Conservation (phyloP, 1,140 invertebrate genomes). For the Acyrthosiphon pisum region DNA sequence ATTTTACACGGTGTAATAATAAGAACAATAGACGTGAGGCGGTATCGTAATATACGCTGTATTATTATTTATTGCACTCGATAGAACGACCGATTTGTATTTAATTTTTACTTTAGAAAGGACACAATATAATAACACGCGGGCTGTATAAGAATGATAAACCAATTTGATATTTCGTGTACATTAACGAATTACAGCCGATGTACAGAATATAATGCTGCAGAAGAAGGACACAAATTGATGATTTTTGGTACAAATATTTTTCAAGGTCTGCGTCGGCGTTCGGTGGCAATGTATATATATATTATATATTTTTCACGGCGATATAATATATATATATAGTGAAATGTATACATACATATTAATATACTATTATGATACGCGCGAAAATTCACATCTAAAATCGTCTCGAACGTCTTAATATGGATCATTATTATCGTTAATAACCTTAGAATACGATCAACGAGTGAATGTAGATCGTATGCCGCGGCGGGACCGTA, state of each 20-base stretch:
- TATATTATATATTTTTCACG: not conserved
- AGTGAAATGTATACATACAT: not conserved
- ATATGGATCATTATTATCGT: not conserved
- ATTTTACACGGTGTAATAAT: constrained; percentile 17
- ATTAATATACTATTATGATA: not conserved
- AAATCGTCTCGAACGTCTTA: not conserved
- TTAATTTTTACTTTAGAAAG: constrained; percentile 37
- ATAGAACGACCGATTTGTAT: not conserved
- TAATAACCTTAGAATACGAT: constrained; percentile 8
- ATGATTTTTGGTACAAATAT: constrained; percentile 32
- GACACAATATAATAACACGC: not conserved
- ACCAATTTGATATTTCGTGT: constrained; percentile 28
- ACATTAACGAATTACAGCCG: not conserved
- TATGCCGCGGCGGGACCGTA: not conserved
- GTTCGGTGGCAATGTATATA: not conserved
- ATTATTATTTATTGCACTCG: not conserved
- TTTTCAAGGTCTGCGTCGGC: constrained; percentile 25
- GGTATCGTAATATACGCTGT: not conserved
- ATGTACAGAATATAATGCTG: not conserved
- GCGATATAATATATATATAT: not conserved
- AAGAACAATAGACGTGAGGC: constrained; percentile 1
- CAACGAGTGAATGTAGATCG: not conserved
- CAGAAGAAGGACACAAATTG: constrained; percentile 26
- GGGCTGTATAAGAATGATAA: not conserved
- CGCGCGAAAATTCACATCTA: not conserved